phyloP scores from a whole-genome alignment of 2,888 invertebrate species.

The Lycophotia porphyrea region DNA sequence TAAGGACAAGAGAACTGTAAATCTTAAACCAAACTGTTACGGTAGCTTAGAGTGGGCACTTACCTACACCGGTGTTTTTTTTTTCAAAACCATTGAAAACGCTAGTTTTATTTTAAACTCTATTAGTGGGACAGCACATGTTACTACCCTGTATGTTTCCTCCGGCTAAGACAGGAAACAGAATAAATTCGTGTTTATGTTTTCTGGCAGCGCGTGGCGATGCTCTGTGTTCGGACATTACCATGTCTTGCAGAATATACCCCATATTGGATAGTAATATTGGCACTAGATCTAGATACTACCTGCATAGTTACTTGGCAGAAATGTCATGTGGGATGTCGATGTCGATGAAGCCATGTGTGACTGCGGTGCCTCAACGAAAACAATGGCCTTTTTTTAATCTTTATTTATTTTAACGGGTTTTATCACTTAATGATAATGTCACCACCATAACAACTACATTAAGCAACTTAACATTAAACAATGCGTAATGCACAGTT shows the following conservation, averaged over 20 bases:
- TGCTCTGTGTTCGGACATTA: conserved; percentile 45
- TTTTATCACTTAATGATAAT: too few relatives aligned
- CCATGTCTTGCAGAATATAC: conserved; percentile 15
- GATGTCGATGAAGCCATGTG: too few relatives aligned
- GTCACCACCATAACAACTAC: too few relatives aligned
- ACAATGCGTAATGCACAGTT: too few relatives aligned
- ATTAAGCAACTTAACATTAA: too few relatives aligned
- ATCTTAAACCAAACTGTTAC: too few relatives aligned
- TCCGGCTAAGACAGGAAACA: conserved; percentile 42
- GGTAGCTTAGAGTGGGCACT: background rate
- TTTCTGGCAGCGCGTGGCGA: conserved; percentile 61
- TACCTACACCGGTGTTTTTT: background rate
- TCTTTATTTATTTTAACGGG: too few relatives aligned
- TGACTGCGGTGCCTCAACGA: too few relatives aligned
- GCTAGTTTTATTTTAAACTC: background rate
- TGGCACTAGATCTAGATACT: conserved; percentile 18
- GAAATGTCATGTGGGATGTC: too few relatives aligned
- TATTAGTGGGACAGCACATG: background rate
- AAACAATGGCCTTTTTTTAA: too few relatives aligned
- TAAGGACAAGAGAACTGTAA: background rate
- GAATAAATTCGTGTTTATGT: conserved; percentile 65
- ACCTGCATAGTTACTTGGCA: background rate
- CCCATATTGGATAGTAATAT: conserved; percentile 28
- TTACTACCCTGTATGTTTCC: conserved; percentile 29
- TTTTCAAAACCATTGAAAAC: background rate